Percentiles rank a stretch among this genome's conserved stretches.
phyloP scores from a whole-genome alignment of 2,888 invertebrate genomes.

The Drosophila leonis region DNA sequence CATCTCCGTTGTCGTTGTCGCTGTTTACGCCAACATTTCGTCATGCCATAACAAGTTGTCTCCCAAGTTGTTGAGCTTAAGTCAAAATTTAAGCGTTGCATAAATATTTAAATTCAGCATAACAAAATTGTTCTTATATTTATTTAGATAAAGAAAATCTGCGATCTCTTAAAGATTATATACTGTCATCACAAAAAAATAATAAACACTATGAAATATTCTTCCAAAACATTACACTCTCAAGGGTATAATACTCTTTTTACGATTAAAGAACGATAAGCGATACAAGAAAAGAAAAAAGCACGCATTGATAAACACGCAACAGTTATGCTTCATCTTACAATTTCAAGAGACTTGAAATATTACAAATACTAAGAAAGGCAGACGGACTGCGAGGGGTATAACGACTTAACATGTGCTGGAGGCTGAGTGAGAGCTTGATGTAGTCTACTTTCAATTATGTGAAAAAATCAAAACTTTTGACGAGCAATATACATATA shows the following conservation, averaged over 20 bases:
- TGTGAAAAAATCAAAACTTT: too few species aligned
- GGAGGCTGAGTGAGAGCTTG: too few species aligned
- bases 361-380: background rate
- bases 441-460: too few species aligned
- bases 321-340: background rate
- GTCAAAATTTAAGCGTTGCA: background rate
- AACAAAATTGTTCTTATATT: background rate
- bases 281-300: too few species aligned
- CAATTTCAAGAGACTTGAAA: background rate
- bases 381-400: background rate
- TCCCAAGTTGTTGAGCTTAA: slow-evolving; percentile 3
- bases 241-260: background rate
- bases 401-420: background rate
- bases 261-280: background rate
- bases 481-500: too few species aligned
- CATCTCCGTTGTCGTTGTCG: background rate
- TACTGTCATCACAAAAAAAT: background rate
- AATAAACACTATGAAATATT: background rate
- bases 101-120: background rate
- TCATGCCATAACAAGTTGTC: slow-evolving; percentile 21
- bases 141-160: background rate
- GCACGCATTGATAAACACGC: background rate
- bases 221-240: background rate
- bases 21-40: background rate
- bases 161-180: background rate